Conservation (phyloP, 2,888 invertebrate species). For the Harmothoe impar region DNA sequence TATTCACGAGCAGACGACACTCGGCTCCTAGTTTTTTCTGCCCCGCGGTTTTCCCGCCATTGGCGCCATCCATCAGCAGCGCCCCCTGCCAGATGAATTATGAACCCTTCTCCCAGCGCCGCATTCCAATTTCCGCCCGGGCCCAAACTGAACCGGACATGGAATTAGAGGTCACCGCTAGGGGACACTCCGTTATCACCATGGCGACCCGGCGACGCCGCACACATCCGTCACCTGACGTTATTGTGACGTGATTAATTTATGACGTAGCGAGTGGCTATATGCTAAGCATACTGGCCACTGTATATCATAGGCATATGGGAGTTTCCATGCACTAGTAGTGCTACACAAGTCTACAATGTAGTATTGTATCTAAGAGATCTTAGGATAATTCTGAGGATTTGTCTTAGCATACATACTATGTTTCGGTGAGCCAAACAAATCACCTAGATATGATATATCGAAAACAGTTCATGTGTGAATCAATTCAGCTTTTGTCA, state of each 20-base stretch:
- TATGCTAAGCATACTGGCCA: neutral
- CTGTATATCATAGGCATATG: neutral
- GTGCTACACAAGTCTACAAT: too few relatives aligned
- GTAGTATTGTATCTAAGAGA: too few relatives aligned
- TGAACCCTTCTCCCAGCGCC: conserved; percentile 38
- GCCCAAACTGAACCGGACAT: conserved; percentile 55
- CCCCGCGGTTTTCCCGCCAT: neutral
- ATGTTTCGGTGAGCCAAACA: too few relatives aligned
- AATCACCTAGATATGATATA: too few relatives aligned
- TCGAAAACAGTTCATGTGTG: too few relatives aligned
- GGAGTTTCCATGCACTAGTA: too few relatives aligned
- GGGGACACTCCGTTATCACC: conserved; percentile 31
- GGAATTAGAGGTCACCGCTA: conserved; percentile 52
- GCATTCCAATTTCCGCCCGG: conserved; percentile 58
- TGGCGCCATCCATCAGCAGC: conserved; percentile 45
- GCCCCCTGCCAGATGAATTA: conserved; percentile 35
- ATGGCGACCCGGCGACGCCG: conserved; percentile 28
- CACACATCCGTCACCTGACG: conserved; percentile 26
- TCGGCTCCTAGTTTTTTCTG: neutral
- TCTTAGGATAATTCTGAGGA: too few relatives aligned
- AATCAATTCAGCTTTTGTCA: too few relatives aligned
- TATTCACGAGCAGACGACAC: conserved; percentile 5
- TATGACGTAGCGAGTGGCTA: neutral
- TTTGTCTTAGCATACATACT: too few relatives aligned
- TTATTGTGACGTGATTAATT: conserved; percentile 43